These are phyloP conservation scores for Zosterops borbonicus DNA, from an alignment of 2,113 vertebrate genomes.

Conservation along the genomic window DNA sequence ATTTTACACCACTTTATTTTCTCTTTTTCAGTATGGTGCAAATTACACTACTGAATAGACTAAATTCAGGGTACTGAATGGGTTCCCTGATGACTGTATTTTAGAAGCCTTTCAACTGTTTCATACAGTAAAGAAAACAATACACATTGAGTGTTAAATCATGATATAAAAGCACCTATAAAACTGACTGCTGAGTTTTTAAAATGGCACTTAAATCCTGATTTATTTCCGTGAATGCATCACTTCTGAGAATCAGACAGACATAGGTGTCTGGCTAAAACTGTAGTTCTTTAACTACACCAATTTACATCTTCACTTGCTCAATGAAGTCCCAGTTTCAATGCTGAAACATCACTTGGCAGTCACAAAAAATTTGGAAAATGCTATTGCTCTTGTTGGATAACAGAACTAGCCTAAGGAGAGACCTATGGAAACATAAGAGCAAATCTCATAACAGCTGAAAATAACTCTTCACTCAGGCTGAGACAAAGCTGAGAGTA, in stretches of 20 bases:
- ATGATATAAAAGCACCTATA: constrained; percentile 36
- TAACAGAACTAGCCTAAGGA: background rate
- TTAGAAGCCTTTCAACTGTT: constrained; percentile 16
- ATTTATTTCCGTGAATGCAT: constrained; percentile 4
- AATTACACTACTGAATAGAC: background rate
- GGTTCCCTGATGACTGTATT: background rate
- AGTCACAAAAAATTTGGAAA: background rate
- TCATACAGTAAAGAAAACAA: constrained; percentile 40
- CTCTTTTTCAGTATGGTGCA: background rate
- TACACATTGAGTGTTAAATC: constrained; percentile 22
- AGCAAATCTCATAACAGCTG: background rate
- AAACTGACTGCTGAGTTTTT: constrained; percentile 22
- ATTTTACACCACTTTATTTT: background rate
- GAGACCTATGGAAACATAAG: background rate
- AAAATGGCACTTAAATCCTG: background rate
- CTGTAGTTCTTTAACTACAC: background rate
- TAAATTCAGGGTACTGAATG: background rate
- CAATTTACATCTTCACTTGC: background rate
- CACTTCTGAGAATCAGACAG: background rate
- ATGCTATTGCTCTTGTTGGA: background rate
- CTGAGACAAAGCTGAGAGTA: background rate
- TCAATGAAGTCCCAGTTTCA: background rate
- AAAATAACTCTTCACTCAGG: background rate
- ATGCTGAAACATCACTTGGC: background rate
- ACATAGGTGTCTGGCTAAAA: background rate